Conservation (phyloP, 2,113 vertebrate species). For the Stigmatopora nigra region DNA sequence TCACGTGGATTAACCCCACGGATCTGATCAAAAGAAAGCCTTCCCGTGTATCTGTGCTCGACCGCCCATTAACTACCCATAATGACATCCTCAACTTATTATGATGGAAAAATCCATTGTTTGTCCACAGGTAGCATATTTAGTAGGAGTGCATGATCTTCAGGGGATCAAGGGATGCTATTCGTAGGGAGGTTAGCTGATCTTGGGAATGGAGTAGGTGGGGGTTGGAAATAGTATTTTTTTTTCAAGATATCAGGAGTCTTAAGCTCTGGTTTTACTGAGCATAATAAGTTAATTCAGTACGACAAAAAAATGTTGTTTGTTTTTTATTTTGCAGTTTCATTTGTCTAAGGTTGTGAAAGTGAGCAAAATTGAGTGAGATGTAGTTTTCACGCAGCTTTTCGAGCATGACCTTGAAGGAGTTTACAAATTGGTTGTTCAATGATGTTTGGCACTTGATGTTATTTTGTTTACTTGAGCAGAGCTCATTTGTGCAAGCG, state of each 20-base stretch:
- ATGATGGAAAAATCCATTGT: slow-evolving; percentile 71
- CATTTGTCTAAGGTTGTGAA: background rate
- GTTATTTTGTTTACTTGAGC: background rate
- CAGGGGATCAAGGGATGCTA: slow-evolving; percentile 66
- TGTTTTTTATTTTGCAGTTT: background rate
- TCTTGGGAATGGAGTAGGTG: slow-evolving; percentile 41
- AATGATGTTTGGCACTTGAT: background rate
- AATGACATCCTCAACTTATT: slow-evolving; percentile 68
- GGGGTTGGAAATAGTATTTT: slow-evolving; percentile 45
- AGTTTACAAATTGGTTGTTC: background rate
- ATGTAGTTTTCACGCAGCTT: background rate
- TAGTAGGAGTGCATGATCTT: slow-evolving; percentile 63
- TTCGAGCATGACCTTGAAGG: background rate
- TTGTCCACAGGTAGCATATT: slow-evolving; percentile 69
- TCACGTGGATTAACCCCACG: slow-evolving; percentile 68
- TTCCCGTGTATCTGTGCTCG: slow-evolving; percentile 46
- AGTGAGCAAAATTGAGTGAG: background rate
- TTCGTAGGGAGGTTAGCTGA: slow-evolving; percentile 46
- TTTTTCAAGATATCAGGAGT: slow-evolving; percentile 57
- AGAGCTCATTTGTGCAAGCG: background rate
- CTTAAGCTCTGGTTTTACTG: slow-evolving; percentile 20
- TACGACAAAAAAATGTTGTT: too few relatives aligned
- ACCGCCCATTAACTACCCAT: slow-evolving; percentile 62
- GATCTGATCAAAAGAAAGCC: slow-evolving; percentile 67
- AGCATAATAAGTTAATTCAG: background rate